Evolutionary conservation across 2,113 vertebrate species (phyloP).

Genomic region (Cavia aperea): DNA sequence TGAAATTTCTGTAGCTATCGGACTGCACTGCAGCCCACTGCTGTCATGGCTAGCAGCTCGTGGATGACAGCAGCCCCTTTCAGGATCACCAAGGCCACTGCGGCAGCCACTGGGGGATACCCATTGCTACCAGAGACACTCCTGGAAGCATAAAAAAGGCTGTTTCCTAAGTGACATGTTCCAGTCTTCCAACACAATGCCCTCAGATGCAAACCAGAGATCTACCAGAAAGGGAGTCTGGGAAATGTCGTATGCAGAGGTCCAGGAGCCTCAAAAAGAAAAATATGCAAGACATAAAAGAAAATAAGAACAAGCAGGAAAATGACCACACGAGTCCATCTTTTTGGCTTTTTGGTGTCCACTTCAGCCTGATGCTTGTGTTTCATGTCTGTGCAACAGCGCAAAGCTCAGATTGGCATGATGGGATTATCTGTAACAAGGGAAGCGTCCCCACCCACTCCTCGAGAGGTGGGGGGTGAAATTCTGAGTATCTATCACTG

Average conservation of each 20-base stretch:
- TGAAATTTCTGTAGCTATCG: not conserved
- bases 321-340: not conserved
- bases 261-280: not conserved
- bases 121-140: not conserved
- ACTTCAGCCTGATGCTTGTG: not conserved
- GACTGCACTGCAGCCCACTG: not conserved
- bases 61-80: not conserved
- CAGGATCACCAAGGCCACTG: not conserved
- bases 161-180: not conserved
- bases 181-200: not conserved
- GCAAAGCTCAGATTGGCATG: not conserved
- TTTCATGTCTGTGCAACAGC: not conserved
- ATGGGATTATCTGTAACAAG: not conserved
- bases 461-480: not conserved
- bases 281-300: not conserved
- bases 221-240: not conserved
- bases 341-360: not conserved
- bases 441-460: not conserved
- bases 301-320: not conserved
- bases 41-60: not conserved
- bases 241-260: not conserved
- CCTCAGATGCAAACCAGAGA: not conserved
- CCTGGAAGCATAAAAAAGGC: not conserved
- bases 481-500: fast-evolving
- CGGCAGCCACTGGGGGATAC: not conserved